phyloP scores from a whole-genome alignment of 2,797 vertebrate genomes.

The Emydoidea blandingii region DNA sequence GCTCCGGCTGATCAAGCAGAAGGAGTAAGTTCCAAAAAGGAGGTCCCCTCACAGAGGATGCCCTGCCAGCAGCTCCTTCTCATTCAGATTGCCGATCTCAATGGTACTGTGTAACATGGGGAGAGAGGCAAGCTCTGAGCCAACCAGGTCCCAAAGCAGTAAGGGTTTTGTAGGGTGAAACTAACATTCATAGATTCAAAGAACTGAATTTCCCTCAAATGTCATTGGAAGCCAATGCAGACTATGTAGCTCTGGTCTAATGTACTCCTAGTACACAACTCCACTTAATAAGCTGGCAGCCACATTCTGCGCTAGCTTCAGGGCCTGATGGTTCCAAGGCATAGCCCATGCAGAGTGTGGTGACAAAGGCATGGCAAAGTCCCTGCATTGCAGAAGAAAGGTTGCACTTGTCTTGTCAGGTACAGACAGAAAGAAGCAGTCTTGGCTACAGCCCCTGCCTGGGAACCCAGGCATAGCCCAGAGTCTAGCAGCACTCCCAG shows the following conservation, averaged over 20 bases:
- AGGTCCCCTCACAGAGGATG: too few species aligned
- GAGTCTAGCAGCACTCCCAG: too few species aligned
- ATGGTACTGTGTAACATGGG: background rate
- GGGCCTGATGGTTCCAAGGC: background rate
- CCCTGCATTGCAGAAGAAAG: background rate
- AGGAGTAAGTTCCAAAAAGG: too few species aligned
- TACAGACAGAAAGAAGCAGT: too few species aligned
- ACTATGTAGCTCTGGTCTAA: background rate
- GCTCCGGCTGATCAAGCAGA: too few species aligned
- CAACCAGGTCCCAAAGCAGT: background rate
- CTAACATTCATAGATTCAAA: background rate
- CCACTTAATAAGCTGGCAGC: background rate
- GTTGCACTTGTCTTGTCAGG: background rate
- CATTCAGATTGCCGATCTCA: background rate
- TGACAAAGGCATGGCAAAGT: background rate
- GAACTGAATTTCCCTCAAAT: background rate
- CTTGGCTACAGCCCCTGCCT: too few species aligned
- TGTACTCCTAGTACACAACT: background rate
- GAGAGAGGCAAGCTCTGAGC: background rate
- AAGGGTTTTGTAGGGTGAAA: background rate
- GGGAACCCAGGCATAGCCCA: too few species aligned
- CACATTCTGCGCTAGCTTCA: background rate
- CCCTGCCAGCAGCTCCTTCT: background rate
- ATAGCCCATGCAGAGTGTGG: too few species aligned
- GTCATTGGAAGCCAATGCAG: background rate